Percentiles rank a stretch among this genome's conserved stretches.
phyloP scores from a whole-genome alignment of 2,113 vertebrate genomes.

The Ammodytes dubius region DNA sequence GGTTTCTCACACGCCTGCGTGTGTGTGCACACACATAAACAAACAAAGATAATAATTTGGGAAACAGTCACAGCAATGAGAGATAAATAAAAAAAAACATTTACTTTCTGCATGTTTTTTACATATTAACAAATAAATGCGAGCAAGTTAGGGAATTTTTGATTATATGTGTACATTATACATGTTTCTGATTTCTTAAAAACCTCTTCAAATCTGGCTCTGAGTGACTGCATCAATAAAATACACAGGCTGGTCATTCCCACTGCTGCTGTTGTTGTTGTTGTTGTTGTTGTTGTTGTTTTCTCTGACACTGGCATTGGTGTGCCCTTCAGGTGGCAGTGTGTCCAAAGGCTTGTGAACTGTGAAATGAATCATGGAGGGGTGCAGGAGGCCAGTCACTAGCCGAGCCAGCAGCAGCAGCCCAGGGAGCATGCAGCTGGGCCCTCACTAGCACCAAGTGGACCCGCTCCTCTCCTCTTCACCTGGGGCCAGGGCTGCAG shows the following conservation, averaged over 20 bases:
- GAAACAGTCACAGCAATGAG: background rate
- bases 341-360: conserved; percentile 46
- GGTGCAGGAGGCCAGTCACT: conserved; percentile 56
- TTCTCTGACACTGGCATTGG: conserved; percentile 36
- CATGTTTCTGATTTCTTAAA: background rate
- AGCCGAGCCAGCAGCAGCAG: conserved; percentile 54
- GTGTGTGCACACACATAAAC: conserved; percentile 5
- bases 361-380: conserved; percentile 78
- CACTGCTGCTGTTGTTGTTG: too few relatives aligned
- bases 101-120: background rate
- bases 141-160: background rate
- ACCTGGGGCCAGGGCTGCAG: conserved; percentile 78
- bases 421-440: conserved; percentile 68
- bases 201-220: background rate
- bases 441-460: conserved; percentile 69
- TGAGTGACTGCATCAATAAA: background rate
- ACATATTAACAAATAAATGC: background rate
- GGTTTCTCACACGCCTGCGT: background rate
- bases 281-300: background rate
- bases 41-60: conserved; percentile 9
- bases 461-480: conserved; percentile 72
- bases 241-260: background rate
- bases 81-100: background rate
- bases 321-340: conserved; percentile 64
- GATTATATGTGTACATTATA: background rate